Evolutionary conservation across 2,113 vertebrate species (phyloP).

Genomic region (Sylvietta virens): DNA sequence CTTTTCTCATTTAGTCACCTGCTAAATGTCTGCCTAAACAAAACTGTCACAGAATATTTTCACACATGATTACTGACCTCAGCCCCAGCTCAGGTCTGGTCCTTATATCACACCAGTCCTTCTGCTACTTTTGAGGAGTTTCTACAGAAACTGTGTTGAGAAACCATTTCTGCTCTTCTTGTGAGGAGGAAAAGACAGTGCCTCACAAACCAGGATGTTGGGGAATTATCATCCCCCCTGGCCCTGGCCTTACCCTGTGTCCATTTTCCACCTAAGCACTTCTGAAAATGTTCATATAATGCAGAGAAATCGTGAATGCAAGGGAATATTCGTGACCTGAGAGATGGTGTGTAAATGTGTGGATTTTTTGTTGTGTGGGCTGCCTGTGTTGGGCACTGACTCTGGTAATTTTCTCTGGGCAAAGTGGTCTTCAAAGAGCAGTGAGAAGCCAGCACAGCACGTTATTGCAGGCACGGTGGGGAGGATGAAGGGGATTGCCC

Average conservation of each 20-base stretch:
- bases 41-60: neutral
- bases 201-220: neutral
- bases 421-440: neutral
- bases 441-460: neutral
- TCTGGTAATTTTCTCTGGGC: neutral
- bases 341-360: neutral
- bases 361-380: neutral
- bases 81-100: neutral
- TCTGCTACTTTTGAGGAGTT: neutral
- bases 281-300: neutral
- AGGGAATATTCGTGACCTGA: fast-evolving
- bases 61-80: neutral
- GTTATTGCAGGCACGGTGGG: no score
- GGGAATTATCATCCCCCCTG: neutral
- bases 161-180: neutral
- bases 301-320: neutral
- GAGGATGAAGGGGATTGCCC: neutral
- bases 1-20: neutral
- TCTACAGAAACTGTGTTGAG: fast-evolving
- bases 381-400: neutral
- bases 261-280: neutral
- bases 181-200: neutral
- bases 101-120: neutral
- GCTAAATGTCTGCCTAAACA: neutral
- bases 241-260: neutral